Conservation (phyloP, 2,888 invertebrate genomes). For the Allacma fusca region DNA sequence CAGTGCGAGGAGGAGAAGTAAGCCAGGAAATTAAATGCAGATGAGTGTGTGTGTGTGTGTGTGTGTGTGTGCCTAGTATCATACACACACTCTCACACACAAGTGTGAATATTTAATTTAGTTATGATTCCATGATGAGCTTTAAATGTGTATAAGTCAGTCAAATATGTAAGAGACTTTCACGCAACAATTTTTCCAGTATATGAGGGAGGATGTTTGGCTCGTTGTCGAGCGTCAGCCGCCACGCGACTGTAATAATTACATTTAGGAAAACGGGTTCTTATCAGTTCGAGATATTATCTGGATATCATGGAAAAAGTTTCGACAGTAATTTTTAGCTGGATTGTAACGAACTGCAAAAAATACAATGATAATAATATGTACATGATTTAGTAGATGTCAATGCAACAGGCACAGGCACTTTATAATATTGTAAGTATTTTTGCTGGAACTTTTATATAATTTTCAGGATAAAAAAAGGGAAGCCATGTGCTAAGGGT, state of each 20-base stretch:
- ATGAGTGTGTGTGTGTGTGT: not conserved
- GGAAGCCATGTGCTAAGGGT: not conserved
- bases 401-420: too few relatives aligned
- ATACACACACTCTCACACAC: too few relatives aligned
- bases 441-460: too few relatives aligned
- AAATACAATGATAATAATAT: too few relatives aligned
- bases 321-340: not conserved
- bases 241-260: conserved; percentile 28
- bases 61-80: too few relatives aligned
- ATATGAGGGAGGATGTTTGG: not conserved
- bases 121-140: not conserved
- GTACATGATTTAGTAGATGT: too few relatives aligned
- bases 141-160: not conserved
- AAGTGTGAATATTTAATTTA: not conserved
- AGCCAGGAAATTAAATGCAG: conserved; percentile 1
- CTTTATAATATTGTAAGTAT: too few relatives aligned
- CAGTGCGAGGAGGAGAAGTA: not conserved
- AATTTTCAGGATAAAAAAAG: not conserved
- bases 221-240: conserved; percentile 22
- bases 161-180: too few relatives aligned
- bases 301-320: not conserved
- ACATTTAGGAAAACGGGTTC: not conserved
- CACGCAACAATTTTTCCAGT: too few relatives aligned
- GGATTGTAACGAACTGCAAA: too few relatives aligned
- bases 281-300: conserved; percentile 2